Evolutionary conservation across 37 sponge, comb jelly and placozoan species (phyloP), one percentile per base, ranked within the genome.

Genomic region (Aplysina aerophoba): DNA sequence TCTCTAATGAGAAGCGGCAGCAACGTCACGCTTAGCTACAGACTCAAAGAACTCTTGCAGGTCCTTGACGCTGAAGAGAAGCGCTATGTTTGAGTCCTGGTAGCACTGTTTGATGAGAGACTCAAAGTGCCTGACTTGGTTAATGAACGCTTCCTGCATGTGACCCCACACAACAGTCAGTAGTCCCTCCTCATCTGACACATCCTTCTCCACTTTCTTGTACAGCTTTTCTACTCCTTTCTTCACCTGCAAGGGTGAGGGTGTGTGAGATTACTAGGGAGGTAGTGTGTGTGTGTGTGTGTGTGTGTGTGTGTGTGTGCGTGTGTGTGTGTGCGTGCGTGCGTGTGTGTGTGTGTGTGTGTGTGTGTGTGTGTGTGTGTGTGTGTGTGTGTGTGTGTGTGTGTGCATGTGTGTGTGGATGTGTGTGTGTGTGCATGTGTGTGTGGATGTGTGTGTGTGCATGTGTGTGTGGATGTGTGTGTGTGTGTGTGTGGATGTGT

Each of bases 141-240:
- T 63, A 27, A 97, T 88, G 60, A 97, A 92, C 12, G 94, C 87
- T 39, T 90, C 82, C 68, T 97, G 97, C 93, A 95, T 97, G 63
- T 53, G 58, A 0, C 89, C 94, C 97, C 97, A 97, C 22, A 93
- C 90, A 20, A 97, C 97, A 77, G 91, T 83, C 39, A 93, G 88
- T 28, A 86, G 71, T 0, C 86, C 90, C 73, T 80, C 81, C 57
- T 88, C 93, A n/a, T 93, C 96, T 16, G 88, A 90, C 31, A 97
- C 84, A 21, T 97, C 97, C 84, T 91, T 93, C 86, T 97, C 97
- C 37, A 93, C 89, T 53, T 91, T 85, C 41, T 84, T 88, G 73
- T 93, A 97, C 38, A 95, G 85, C 55, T 86, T 92, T 83, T 97
- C 96, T 37, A 97, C 64, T 0, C 96, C 96, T 79, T 80, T 90